phyloP scores from a whole-genome alignment of 2,797 vertebrate species.

The Calcarius lapponicus region DNA sequence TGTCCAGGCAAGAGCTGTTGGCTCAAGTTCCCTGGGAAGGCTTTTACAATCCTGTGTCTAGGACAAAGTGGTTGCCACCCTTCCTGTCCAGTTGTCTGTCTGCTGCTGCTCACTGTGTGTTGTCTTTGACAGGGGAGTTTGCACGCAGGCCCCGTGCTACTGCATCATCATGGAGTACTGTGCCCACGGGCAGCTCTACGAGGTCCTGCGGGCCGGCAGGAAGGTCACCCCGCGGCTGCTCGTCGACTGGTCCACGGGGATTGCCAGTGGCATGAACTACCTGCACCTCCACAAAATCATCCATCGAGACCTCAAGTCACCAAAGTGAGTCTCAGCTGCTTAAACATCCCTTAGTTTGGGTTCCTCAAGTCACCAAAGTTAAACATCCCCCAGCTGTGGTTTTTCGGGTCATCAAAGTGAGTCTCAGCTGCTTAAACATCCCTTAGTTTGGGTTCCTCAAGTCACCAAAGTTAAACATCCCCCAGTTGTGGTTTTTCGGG shows the following conservation, averaged over 20 bases:
- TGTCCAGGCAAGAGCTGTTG: neutral
- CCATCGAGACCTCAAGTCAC: constrained; percentile 98
- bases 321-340: constrained; percentile 87
- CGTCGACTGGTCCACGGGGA: constrained; percentile 97
- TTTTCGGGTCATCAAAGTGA: constrained; percentile 87
- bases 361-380: constrained; percentile 89
- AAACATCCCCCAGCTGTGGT: neutral
- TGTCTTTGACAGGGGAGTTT: constrained; percentile 87
- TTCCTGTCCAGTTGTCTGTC: neutral
- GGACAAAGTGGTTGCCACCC: neutral
- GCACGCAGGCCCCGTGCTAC: constrained; percentile 97
- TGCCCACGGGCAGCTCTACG: constrained; percentile 96
- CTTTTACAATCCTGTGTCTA: neutral
- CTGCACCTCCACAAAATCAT: constrained; percentile 99
- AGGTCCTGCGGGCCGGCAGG: constrained; percentile 92
- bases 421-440: constrained; percentile 27
- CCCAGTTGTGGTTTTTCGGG: constrained; percentile 75
- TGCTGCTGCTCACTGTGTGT: neutral
- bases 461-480: constrained; percentile 81
- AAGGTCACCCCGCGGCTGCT: constrained; percentile 91
- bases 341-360: neutral
- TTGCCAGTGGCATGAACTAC: constrained; percentile 99
- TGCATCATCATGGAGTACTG: constrained; percentile 99
- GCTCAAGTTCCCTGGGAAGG: neutral
- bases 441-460: constrained; percentile 74